Base-by-base conservation (phyloP, 1,140 invertebrate species). In the Brachionus paranguensis region DNA sequence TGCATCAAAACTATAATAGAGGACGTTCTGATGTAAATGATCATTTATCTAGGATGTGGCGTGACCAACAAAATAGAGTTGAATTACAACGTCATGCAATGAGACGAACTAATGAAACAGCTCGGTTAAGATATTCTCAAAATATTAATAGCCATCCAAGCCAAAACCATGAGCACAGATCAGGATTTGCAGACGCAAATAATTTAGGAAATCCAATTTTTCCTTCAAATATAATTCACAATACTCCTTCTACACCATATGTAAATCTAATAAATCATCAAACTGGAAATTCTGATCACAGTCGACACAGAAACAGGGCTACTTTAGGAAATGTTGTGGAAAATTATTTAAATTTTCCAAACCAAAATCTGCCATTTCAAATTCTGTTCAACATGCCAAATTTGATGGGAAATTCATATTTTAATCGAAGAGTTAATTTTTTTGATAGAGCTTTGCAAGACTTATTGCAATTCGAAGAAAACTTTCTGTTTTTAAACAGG, bases 391-490 rank as follows among this genome's bases (percentile, higher is more conserved):
- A 72, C 24, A 43, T 72, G 68, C 68, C 68, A 41, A 10, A 41
- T n/a, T 20, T 20, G 12, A n/a, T 72, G 37, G 37, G 33, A 17
- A 41, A 45, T 72, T 43, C 29, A 45, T 43, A 24, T 72, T 72
- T n/a, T 43, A 72, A 7, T 41, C 17, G 76, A 27, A 3, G 76
- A 29, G 33, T 24, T 2, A 45, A 81, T 14, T 81, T 81, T 27
- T 24, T 81, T 68, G 78, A 81, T 47, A 60, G 50, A n/a, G 60
- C 53, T 4, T 27, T 64, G 20, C 50, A 81, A 47, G 78, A 81
- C 4, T 45, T 81, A 4, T 10, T 81, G n/a, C 24, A 55, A 37
- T 81, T 81, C 7, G 78, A 81, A 45, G 78, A 81, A 45, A 81
- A 81, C 27, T 81, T 81, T 64, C 33, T 81, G 11, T 37, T 45